Evolutionary conservation across 2,888 invertebrate species (phyloP).

Genomic region (Sinotaia quadrata): DNA sequence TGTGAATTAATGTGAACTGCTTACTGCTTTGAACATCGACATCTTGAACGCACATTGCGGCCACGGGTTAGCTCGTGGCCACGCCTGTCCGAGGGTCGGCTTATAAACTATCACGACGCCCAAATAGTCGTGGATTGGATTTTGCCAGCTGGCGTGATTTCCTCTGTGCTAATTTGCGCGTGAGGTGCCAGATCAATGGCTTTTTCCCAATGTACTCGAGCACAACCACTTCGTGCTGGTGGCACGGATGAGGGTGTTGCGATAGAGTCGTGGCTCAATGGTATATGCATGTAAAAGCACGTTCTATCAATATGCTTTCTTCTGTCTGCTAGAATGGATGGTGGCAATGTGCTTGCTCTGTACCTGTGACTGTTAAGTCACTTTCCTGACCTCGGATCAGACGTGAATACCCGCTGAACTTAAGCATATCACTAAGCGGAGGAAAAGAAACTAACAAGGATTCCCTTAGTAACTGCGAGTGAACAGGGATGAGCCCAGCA

Average conservation of each 20-base stretch:
- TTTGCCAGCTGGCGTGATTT: slow-evolving; percentile 11
- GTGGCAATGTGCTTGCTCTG: neutral
- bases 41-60: slow-evolving; percentile 79
- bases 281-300: too few relatives aligned
- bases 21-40: slow-evolving; percentile 76
- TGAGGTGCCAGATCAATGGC: too few relatives aligned
- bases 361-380: too few relatives aligned
- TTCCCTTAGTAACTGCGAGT: slow-evolving; percentile 79
- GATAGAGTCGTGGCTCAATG: too few relatives aligned
- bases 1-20: slow-evolving; percentile 74
- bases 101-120: slow-evolving; percentile 17
- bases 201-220: too few relatives aligned
- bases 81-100: slow-evolving; percentile 70
- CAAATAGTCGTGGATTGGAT: slow-evolving; percentile 11
- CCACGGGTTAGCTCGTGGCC: slow-evolving; percentile 71
- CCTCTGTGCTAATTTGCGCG: neutral
- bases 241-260: too few relatives aligned
- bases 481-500: slow-evolving; percentile 78
- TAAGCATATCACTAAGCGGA: slow-evolving; percentile 18
- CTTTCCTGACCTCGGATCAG: slow-evolving; percentile 47
- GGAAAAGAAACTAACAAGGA: slow-evolving; percentile 17
- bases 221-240: too few relatives aligned
- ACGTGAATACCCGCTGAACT: slow-evolving; percentile 18
- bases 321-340: too few relatives aligned
- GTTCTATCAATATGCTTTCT: too few relatives aligned